Percentiles rank a stretch among this genome's conserved stretches.
phyloP scores from a whole-genome alignment of 2,797 vertebrate genomes.

The Paratrypauchen microcephalus region DNA sequence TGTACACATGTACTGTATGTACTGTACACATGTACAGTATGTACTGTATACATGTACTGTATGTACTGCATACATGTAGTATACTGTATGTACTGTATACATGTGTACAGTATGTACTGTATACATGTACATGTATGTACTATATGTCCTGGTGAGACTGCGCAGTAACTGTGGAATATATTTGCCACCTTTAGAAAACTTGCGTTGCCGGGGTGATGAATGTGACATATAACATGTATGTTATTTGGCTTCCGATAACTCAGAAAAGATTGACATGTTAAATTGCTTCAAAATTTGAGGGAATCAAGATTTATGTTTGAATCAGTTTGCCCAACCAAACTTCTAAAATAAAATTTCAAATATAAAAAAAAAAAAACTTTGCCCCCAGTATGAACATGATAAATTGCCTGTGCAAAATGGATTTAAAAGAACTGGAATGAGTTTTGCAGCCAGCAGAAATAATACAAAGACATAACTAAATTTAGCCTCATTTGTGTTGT shows the following conservation, averaged over 20 bases:
- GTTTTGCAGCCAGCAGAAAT: constrained; percentile 5
- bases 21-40: too few species aligned
- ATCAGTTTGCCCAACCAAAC: constrained; percentile 1
- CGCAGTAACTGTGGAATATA: neutral
- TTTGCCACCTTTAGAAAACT: neutral
- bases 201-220: neutral
- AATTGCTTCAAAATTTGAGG: neutral
- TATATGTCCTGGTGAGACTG: neutral
- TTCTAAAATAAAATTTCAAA: constrained; percentile 3
- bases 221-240: constrained; percentile 6
- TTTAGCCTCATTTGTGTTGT: constrained; percentile 16
- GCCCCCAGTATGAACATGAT: constrained; percentile 11
- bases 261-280: constrained; percentile 1
- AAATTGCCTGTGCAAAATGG: constrained; percentile 15
- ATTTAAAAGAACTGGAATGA: constrained; percentile 12
- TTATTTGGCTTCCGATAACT: neutral
- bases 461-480: constrained; percentile 16
- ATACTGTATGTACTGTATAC: too few species aligned
- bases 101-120: neutral
- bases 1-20: too few species aligned
- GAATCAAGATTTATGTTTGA: constrained; percentile 1
- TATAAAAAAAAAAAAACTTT: constrained; percentile 4
- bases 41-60: too few species aligned
- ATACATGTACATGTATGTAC: neutral
- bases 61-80: too few species aligned